These are phyloP conservation scores for Polypterus senegalus DNA, from an alignment of 2,113 vertebrate genomes.

Conservation along the genomic window DNA sequence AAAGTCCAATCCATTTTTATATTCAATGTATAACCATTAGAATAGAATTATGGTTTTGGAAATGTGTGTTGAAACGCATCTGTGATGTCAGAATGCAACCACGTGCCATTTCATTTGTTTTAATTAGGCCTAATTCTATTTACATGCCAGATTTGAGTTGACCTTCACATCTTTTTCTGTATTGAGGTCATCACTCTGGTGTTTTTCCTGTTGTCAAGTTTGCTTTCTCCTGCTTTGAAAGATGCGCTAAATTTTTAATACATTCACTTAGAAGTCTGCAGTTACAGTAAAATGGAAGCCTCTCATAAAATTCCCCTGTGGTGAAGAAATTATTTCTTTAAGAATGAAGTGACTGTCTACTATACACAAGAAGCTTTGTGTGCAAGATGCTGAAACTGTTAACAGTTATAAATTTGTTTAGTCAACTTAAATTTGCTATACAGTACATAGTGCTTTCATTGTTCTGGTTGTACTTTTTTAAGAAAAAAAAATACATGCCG, in stretches of 20 bases:
- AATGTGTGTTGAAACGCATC: not conserved
- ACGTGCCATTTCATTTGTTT: too few relatives aligned
- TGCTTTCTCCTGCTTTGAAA: conserved; percentile 3
- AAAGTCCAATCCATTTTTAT: too few relatives aligned
- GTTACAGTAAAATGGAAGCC: not conserved
- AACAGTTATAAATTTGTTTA: too few relatives aligned
- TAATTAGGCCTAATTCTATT: not conserved
- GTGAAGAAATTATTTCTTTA: conserved; percentile 1
- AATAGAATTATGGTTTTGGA: too few relatives aligned
- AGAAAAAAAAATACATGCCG: too few relatives aligned
- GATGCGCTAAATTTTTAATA: conserved; percentile 6
- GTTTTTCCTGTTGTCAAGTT: conserved; percentile 3
- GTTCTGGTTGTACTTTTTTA: too few relatives aligned
- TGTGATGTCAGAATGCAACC: not conserved
- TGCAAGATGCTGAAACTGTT: not conserved
- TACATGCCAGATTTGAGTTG: not conserved
- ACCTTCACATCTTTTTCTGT: not conserved
- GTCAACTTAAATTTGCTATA: too few relatives aligned
- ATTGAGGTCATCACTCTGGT: conserved; percentile 2
- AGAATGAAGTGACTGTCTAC: not conserved
- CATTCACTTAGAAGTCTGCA: conserved; percentile 7
- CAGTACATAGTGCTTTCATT: too few relatives aligned
- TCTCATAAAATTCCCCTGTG: not conserved
- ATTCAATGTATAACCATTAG: too few relatives aligned
- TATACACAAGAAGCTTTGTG: not conserved